These are phyloP conservation scores for Formica exsecta DNA, from an alignment of 1,140 invertebrate genomes.

Conservation along the genomic window DNA sequence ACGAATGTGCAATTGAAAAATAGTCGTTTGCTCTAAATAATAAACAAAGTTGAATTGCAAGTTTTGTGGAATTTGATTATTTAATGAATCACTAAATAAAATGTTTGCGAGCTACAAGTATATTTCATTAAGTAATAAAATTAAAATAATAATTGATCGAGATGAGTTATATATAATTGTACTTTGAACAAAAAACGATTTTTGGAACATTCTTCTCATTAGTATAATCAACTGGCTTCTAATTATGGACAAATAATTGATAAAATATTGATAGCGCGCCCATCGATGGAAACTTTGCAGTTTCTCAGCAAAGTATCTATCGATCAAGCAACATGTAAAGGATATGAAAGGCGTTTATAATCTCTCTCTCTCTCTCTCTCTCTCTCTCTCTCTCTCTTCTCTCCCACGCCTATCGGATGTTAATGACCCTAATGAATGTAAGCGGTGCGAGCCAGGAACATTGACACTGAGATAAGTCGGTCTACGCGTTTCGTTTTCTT, in stretches of 20 bases:
- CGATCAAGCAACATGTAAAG: constrained; percentile 42
- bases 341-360: constrained; percentile 40
- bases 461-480: constrained; percentile 84
- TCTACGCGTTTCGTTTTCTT: constrained; percentile 71
- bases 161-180: not conserved
- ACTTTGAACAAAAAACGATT: not conserved
- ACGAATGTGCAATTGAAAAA: not conserved
- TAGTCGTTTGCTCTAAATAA: not conserved
- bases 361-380: constrained; percentile 50
- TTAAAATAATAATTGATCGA: not conserved
- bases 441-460: constrained; percentile 82
- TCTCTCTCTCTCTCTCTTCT: constrained; percentile 48
- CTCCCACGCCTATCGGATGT: constrained; percentile 82
- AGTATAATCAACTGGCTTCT: not conserved
- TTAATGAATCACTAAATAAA: not conserved
- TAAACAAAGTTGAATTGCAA: not conserved
- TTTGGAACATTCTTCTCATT: not conserved
- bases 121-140: constrained; percentile 1
- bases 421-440: constrained; percentile 85
- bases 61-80: not conserved
- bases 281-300: not conserved
- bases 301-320: constrained; percentile 57
- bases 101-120: not conserved
- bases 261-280: constrained; percentile 4
- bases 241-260: constrained; percentile 18